A percentile compares a stretch with the other conserved stretches of the same genome.
These are phyloP conservation scores for Anas acuta DNA, from an alignment of 2,797 vertebrate species.

Conservation along the genomic window DNA sequence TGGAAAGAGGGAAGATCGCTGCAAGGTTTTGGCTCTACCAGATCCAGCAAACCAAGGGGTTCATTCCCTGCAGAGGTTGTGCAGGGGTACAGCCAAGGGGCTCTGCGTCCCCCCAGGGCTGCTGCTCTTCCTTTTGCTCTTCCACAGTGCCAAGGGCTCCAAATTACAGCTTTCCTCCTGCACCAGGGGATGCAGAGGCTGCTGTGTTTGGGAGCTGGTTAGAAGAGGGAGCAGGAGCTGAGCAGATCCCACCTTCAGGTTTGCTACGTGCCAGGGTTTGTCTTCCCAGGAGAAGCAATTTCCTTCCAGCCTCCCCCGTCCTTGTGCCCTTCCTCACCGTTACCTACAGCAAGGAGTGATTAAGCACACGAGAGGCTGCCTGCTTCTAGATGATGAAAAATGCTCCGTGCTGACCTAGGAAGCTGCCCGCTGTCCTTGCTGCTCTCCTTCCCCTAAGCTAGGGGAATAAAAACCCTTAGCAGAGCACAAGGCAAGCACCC, in stretches of 20 bases:
- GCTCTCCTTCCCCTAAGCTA: background rate
- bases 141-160: background rate
- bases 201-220: background rate
- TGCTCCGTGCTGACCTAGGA: background rate
- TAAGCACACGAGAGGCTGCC: background rate
- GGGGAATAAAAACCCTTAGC: background rate
- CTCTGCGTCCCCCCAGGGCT: background rate
- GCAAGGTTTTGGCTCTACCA: background rate
- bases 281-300: background rate
- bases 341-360: background rate
- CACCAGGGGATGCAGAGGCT: background rate
- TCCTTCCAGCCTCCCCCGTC: background rate
- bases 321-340: background rate
- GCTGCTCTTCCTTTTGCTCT: background rate
- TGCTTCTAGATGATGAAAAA: background rate
- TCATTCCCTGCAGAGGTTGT: background rate
- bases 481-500: background rate
- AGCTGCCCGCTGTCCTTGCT: background rate
- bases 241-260: background rate
- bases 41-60: background rate
- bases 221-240: rapidly evolving
- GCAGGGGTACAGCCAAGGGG: no score
- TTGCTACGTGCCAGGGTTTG: background rate
- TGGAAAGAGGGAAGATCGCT: background rate
- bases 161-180: background rate